Percentiles rank a stretch among this genome's conserved stretches.
These are phyloP conservation scores for Esox niger DNA, from an alignment of 2,113 vertebrate species.

Conservation along the genomic window DNA sequence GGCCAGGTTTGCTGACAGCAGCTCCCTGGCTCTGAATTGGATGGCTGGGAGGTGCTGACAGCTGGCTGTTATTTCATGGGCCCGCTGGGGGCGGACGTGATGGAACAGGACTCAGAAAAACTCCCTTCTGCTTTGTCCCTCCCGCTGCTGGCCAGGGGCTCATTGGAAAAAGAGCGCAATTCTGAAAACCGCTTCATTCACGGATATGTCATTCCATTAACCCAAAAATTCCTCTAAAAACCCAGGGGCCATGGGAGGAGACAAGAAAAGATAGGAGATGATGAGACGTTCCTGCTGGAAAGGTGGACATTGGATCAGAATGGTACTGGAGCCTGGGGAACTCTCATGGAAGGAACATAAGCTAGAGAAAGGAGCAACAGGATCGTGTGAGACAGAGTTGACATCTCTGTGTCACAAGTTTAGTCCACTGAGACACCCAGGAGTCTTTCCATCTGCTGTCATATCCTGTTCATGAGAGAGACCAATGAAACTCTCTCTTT, in stretches of 20 bases:
- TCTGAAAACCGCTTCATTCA: conserved; percentile 17
- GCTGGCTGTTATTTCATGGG: conserved; percentile 42
- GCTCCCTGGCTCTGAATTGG: conserved; percentile 41
- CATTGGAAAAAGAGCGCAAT: conserved; percentile 5
- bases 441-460: conserved; percentile 46
- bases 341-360: conserved; percentile 1
- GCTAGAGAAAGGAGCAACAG: background rate
- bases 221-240: conserved; percentile 24
- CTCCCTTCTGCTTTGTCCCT: background rate
- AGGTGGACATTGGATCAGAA: background rate
- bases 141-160: background rate
- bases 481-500: too few species aligned
- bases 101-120: conserved; percentile 17
- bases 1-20: conserved; percentile 7
- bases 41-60: conserved; percentile 52
- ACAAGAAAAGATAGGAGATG: background rate
- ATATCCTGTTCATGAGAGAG: conserved; percentile 44
- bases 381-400: background rate
- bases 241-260: background rate
- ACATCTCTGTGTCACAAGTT: background rate
- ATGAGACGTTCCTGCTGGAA: background rate
- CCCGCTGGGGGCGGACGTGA: conserved; percentile 30
- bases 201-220: conserved; percentile 11
- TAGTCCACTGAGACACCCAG: conserved; percentile 3
- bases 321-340: background rate